Evolutionary conservation across 1,140 invertebrate species (phyloP), one percentile per base, ranked within the genome.

Genomic region (Andricus grossulariae): DNA sequence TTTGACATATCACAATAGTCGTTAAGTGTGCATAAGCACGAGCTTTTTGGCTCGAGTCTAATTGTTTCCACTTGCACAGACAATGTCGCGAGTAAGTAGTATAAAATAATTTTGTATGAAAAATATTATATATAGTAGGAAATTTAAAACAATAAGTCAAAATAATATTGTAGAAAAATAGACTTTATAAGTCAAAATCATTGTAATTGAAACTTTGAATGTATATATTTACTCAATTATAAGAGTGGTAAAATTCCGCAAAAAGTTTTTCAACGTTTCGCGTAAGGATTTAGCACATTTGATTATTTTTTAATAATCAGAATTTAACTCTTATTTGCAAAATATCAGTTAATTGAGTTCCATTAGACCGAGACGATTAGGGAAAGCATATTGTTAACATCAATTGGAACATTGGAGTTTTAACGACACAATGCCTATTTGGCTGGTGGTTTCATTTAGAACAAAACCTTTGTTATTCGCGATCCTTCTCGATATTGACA

Each of bases 21-120:
- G 25, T 32, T 32, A 32, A 3, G 25, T 5, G 25, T 25, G 1
- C 3, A 25, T 79, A 77, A 83, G 80, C 57, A 76, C 32, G 73
- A 66, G 55, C 18, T 81, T 83, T 60, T 83, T 81, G 79, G 82
- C 79, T 81, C 76, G 75, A 39, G 39, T 76, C 72, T 78, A 75
- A 74, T 50, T 32, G 52, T 71, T 79, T 78, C 74, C 74, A 78
- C 39, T 39, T 5, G 39, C 39, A 39, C 5, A 25, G 25, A 25
- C 25, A 25, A 25, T 25, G 25, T 25, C 25, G 25, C 25, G 25
- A 25, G 25, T 25, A 25, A 25, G 25, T 2, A 25, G 25, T 25
- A 25, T 25, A 25, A 25, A 25, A 25, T 1, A 25, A 25, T 25
- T 25, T 25, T 25, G 1, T 3, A 25, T 25, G 25, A 2, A 25